Evolutionary conservation across 2,888 invertebrate genomes (phyloP).

Genomic region (Abrostola triplasia): DNA sequence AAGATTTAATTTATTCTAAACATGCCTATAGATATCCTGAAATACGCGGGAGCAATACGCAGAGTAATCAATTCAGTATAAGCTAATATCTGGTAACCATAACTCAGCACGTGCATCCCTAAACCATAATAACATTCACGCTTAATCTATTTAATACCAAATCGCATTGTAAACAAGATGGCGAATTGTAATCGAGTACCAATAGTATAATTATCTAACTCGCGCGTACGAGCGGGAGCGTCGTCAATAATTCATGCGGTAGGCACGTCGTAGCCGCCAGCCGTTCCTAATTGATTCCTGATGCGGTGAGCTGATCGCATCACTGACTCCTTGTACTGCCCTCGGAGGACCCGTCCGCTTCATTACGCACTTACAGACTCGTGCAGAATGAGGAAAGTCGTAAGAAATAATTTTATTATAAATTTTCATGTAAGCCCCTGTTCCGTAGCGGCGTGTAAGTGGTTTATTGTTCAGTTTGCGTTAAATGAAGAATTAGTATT

Average conservation of each 20-base stretch:
- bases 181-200: constrained; percentile 69
- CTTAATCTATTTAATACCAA: constrained; percentile 50
- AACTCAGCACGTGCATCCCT: constrained; percentile 33
- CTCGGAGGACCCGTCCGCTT: constrained; percentile 81
- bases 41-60: not conserved
- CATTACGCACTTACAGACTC: constrained; percentile 81
- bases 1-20: not conserved
- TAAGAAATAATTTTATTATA: constrained; percentile 64
- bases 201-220: constrained; percentile 64
- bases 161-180: constrained; percentile 54
- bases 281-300: constrained; percentile 88
- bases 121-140: constrained; percentile 29
- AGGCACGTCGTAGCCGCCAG: constrained; percentile 84
- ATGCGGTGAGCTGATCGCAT: constrained; percentile 85
- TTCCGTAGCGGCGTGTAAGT: constrained; percentile 18
- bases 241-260: constrained; percentile 87
- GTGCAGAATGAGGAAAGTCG: constrained; percentile 69
- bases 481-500: constrained; percentile 33
- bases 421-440: constrained; percentile 47
- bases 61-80: constrained; percentile 7
- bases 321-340: constrained; percentile 84
- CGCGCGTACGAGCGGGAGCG: constrained; percentile 68
- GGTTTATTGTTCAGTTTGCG: constrained; percentile 11
- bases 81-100: constrained; percentile 4
- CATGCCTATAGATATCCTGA: not conserved